Base-by-base conservation (phyloP, 2,113 vertebrate genomes). In the Hippotragus niger region DNA sequence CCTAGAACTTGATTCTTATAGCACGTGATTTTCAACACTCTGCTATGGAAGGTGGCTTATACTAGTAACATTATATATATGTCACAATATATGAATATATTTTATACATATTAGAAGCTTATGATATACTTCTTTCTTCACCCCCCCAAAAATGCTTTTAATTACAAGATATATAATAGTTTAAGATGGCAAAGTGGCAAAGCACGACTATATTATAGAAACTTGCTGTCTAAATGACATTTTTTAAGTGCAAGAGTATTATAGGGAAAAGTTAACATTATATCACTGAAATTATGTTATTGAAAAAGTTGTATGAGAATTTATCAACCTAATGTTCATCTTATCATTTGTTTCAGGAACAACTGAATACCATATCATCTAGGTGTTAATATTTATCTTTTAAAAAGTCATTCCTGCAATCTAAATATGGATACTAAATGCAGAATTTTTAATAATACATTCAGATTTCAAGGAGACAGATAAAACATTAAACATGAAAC, bases 361-460 rank as follows among this genome's bases (percentile, higher is more conserved):
- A 92, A 93, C 7, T 58, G 50, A 94, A 86, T 45, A 97, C 15
- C 64, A 88, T 58, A 55, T 91, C 55, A 76, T 86, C 76, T 91
- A 97, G 53, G 81, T 93, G 60, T 96, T 58, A 95, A 94, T 88
- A 71, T 86, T 95, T 93, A 94, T 76, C 89, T 97, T 94, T 96
- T 93, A 85, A 76, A 83, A 90, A 94, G 58, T 45, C 58, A 31
- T 84, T 90, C 76, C 58, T 95, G 21, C 5, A 57, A 47, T 87
- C 17, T 96, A 97, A 96, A 93, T 97, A 78, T 83, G 95, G 43
- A 94, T 36, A 52, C 55, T 58, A 71, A 71, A 86, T 87, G 2
- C 23, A 95, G 25, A 95, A 53, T 78, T 62, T 47, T 83, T 82
- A 96, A 96, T 50, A 85, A 71, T 58, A 81, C 27, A 94, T 76